Base-by-base conservation (phyloP, 1,140 invertebrate species). In the Drosophila azteca region DNA sequence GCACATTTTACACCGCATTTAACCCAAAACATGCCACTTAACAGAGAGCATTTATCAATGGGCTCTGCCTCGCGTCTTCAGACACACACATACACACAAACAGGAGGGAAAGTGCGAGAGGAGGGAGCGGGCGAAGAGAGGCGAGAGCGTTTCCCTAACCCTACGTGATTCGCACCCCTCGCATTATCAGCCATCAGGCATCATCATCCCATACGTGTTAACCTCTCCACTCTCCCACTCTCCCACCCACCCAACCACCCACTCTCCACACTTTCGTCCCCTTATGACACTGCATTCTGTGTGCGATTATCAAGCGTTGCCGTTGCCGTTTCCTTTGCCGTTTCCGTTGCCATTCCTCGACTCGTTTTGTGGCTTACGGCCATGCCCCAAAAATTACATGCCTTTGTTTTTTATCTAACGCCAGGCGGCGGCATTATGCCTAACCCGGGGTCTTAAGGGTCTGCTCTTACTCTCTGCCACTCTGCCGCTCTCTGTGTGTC, bases 361-460 rank as follows among this genome's bases (percentile, higher is more conserved):
- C 80, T 76, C 80, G 66, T 83, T 72, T 61, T 84, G 80, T 62
- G 81, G 81, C 80, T 79, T 73, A 79, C 48, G 76, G 69, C 35
- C 35, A 39, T 31, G 31, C 31, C 31, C 64, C 57, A 59, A 84
- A 84, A 84, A 83, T 79, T 79, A 83, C 81, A 84, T 79, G 80
- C 81, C 81, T 84, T 83, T 83, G 81, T 84, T 84, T 84, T 84
- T 84, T 84, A 84, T 84, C 81, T 84, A 84, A 84, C 79, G 72
- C 72, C 68, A 51, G 44, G 60, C 54, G 44, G 60, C 54, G 70
- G 66, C 71, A 84, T 76, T 84, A 63, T 70, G 73, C 70, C 60
- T 74, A 57, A 74, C 70, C 55, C 54, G 35, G 31, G 76, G 63
- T 77, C 77, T 84, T 84, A 84, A 84, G 82, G 58, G 62, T 78